Conservation (phyloP, 2,797 vertebrate genomes). For the Microctenopoma lineatum region DNA sequence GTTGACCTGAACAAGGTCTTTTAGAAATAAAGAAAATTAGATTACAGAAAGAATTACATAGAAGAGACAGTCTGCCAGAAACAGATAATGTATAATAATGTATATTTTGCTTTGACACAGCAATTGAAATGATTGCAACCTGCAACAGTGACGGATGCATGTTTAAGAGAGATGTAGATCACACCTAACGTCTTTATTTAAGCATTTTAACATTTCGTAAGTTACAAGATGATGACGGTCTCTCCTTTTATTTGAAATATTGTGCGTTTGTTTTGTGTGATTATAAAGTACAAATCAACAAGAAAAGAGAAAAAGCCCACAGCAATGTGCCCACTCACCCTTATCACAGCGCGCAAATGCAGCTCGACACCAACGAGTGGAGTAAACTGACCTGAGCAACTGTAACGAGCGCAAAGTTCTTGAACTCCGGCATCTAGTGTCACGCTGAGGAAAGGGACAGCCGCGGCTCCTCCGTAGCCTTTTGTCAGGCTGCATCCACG, state of each 20-base stretch:
- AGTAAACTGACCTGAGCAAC: slow-evolving; percentile 44
- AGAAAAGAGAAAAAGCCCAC: slow-evolving; percentile 1
- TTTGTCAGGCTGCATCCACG: slow-evolving; percentile 73
- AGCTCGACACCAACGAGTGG: slow-evolving; percentile 49
- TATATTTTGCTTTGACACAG: too few relatives aligned
- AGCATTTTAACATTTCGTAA: background rate
- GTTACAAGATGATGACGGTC: background rate
- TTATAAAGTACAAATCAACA: background rate
- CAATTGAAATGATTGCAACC: too few relatives aligned
- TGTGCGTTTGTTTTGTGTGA: too few relatives aligned
- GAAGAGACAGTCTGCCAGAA: too few relatives aligned
- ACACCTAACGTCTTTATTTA: too few relatives aligned
- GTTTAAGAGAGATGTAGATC: too few relatives aligned
- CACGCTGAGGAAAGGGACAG: slow-evolving; percentile 58
- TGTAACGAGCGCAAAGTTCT: slow-evolving; percentile 47
- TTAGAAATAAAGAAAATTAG: too few relatives aligned
- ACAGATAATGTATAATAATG: too few relatives aligned
- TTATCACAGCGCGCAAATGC: slow-evolving; percentile 35
- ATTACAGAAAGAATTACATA: too few relatives aligned
- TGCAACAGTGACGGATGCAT: too few relatives aligned
- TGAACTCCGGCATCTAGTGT: slow-evolving; percentile 72
- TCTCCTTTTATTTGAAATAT: too few relatives aligned
- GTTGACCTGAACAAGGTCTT: too few relatives aligned
- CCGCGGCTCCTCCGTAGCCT: slow-evolving; percentile 58
- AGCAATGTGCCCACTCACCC: background rate